Evolutionary conservation across 2,797 vertebrate species (phyloP), one percentile per base, ranked within the genome.

Genomic region (Gallinago stenura): DNA sequence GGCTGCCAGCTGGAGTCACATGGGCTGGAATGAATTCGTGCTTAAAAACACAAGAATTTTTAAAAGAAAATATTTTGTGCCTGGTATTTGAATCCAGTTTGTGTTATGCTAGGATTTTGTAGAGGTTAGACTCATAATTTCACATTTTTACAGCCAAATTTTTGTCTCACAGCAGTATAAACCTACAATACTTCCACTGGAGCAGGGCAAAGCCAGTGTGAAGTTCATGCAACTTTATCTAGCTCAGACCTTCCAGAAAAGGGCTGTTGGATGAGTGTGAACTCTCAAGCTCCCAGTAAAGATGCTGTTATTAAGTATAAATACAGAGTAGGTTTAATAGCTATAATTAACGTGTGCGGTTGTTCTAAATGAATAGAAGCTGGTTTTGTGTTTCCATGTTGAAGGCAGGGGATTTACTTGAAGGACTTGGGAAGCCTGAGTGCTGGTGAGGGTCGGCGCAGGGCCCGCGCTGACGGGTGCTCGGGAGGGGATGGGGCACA

Each of bases 291-390:
- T 83, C 78, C 83, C 68, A 82, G 9, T 97, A 95, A 96, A 96
- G 86, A 57, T 68, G n/a, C 72, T 77, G 50, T 70, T 95, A 93
- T 95, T 96, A 97, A 82, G 54, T 80, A 85, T 95, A 96, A 97
- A 93, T 90, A 95, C 18, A 90, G 94, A 90, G 93, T 73, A 92
- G 41, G 13, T 73, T 94, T 94, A 95, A 95, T 79, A 94, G 77
- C 81, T 97, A 25, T 96, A 95, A 97, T 97, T 97, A 96, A 93
- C 10, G 2, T 12, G 20, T 87, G 70, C 25, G 35, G 76, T 48
- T 84, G 73, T 78, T 96, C 83, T 68, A 90, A 91, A 88, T 78
- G 17, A 81, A 68, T 53, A 75, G 80, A 77, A 89, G 57, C 75
- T 31, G 81, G 83, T 26, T 95, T 83, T 83, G 71, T 43, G 45